Evolutionary conservation across 2,888 invertebrate species (phyloP).

Genomic region (Hanleya hanleyi): DNA sequence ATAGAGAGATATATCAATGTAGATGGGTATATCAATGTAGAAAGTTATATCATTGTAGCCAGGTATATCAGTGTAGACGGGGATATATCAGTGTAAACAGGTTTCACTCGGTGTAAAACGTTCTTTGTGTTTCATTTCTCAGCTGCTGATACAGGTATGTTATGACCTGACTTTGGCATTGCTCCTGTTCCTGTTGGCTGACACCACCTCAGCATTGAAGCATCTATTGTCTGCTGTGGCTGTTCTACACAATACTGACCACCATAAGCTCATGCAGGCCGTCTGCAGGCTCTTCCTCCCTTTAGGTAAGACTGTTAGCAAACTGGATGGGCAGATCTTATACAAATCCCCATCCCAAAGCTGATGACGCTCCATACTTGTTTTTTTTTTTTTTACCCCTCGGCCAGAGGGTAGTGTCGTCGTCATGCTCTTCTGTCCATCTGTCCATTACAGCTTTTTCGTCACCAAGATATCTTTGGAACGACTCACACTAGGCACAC

Average conservation of each 20-base stretch:
- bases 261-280: conserved; percentile 52
- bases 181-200: conserved; percentile 60
- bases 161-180: conserved; percentile 60
- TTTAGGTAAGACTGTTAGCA: conserved; percentile 61
- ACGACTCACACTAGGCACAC: too few species aligned
- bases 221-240: conserved; percentile 61
- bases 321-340: too few species aligned
- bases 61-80: too few species aligned
- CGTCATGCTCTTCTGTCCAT: neutral
- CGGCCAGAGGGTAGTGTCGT: neutral
- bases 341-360: too few species aligned
- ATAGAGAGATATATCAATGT: too few species aligned
- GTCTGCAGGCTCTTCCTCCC: conserved; percentile 62
- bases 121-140: conserved; percentile 17
- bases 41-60: too few species aligned
- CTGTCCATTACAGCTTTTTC: neutral
- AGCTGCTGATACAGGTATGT: conserved; percentile 61
- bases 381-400: neutral
- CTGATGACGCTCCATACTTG: neutral
- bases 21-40: too few species aligned
- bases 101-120: too few species aligned
- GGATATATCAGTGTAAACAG: too few species aligned
- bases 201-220: conserved; percentile 60
- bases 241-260: conserved; percentile 54
- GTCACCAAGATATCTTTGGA: neutral